Evolutionary conservation across 2,888 invertebrate genomes (phyloP).

Genomic region (Merodon equestris): DNA sequence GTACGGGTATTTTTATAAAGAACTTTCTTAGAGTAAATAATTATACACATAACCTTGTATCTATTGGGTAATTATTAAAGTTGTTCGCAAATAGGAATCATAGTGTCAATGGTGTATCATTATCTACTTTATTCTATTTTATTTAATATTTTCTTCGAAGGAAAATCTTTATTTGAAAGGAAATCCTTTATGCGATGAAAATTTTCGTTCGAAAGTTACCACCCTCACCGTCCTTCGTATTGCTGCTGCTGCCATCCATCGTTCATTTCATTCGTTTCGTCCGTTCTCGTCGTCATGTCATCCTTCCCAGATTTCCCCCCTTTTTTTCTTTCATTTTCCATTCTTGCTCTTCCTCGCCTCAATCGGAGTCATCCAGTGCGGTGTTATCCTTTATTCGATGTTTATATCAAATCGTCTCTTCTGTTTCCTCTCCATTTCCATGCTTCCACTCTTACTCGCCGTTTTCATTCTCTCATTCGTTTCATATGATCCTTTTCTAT

Average conservation of each 20-base stretch:
- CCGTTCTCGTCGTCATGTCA: conserved; percentile 42
- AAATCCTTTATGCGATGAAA: conserved; percentile 11
- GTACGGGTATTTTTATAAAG: conserved; percentile 29
- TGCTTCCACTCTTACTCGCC: conserved; percentile 24
- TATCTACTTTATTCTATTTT: neutral
- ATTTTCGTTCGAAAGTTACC: conserved; percentile 20
- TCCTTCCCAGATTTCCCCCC: neutral
- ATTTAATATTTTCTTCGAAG: neutral
- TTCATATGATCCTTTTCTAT: conserved; percentile 31
- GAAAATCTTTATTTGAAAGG: neutral
- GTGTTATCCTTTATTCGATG: conserved; percentile 35
- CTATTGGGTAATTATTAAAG: conserved; percentile 20
- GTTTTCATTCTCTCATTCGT: too few species aligned
- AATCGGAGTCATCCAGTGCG: conserved; percentile 1
- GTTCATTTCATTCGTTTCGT: neutral
- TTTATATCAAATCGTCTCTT: conserved; percentile 17
- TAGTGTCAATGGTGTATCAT: conserved; percentile 18
- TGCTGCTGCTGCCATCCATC: conserved; percentile 5
- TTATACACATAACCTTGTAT: conserved; percentile 1
- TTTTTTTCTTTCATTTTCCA: neutral
- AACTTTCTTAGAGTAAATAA: conserved; percentile 8
- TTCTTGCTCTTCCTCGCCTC: neutral
- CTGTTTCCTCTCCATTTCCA: conserved; percentile 36
- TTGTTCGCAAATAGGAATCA: neutral
- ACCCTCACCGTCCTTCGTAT: conserved; percentile 12